Evolutionary conservation across 92 coral and sea anemone genomes (phyloP).

Genomic region (Zoanthus sociatus): DNA sequence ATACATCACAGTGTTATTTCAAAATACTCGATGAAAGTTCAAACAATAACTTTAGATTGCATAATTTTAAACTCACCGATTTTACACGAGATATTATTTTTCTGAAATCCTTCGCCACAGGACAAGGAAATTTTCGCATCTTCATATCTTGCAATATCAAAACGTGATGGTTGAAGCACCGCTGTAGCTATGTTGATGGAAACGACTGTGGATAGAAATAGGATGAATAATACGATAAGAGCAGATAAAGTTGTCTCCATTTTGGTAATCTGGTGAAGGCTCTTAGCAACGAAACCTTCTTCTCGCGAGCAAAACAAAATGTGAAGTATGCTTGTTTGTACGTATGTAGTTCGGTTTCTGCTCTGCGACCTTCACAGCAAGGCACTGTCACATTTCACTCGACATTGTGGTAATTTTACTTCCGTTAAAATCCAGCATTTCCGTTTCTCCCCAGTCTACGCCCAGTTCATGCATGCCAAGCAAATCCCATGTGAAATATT

Average conservation of each 20-base stretch:
- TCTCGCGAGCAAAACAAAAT: slow-evolving; percentile 15
- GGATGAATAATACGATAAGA: background rate
- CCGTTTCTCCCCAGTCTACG: slow-evolving; percentile 48
- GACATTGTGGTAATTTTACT: slow-evolving; percentile 29
- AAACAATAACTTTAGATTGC: background rate
- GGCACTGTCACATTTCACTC: slow-evolving; percentile 39
- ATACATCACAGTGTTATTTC: background rate
- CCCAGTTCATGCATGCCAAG: slow-evolving; percentile 27
- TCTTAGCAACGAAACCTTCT: background rate
- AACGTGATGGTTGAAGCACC: slow-evolving; percentile 18
- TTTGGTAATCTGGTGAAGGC: background rate
- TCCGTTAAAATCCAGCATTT: slow-evolving; percentile 40
- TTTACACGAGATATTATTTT: slow-evolving; percentile 24
- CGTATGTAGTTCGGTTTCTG: background rate
- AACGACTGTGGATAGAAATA: background rate
- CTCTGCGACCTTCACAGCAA: slow-evolving; percentile 43
- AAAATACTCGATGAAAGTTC: background rate
- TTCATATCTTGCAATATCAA: slow-evolving; percentile 32
- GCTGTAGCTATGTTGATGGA: background rate
- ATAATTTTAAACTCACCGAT: background rate
- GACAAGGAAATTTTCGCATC: slow-evolving; percentile 18
- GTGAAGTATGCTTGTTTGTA: slow-evolving; percentile 8
- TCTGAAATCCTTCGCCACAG: slow-evolving; percentile 39
- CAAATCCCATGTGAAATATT: background rate
- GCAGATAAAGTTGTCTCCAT: slow-evolving; percentile 6